Base-by-base conservation (phyloP, 2,113 vertebrate species). In the Cardinalis cardinalis region DNA sequence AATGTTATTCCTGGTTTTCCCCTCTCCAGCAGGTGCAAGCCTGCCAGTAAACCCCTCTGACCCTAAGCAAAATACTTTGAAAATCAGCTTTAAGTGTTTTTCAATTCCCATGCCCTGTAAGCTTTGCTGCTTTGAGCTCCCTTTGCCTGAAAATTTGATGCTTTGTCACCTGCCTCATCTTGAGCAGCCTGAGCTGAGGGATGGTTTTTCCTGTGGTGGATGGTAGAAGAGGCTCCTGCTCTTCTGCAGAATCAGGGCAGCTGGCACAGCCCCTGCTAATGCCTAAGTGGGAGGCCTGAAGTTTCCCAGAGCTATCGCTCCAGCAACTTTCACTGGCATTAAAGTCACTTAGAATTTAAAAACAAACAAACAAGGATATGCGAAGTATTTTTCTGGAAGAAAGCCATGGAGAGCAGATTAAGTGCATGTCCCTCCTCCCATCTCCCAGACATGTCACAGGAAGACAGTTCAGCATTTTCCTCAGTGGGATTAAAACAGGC, bases 321-420 rank as follows among this genome's bases (percentile, higher is more conserved):
- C 77, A 88, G 88, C 61, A 71, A 75, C 92, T 94, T 94, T 94
- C 92, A 88, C 86, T 20, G 2, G 52, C 75, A 95, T 71, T 90
- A 93, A 94, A 95, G 75, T 94, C 53, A 48, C 83, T 93, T 87
- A 78, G 38, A 61, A 94, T 81, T 92, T 72, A 58, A 93, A 93
- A 91, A 78, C 94, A 95, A 95, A 95, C 79, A 95, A 96, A 95
- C 90, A 92, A 75, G 88, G 84, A 84, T 51, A 87, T 84, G 66
- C 75, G 88, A 82, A 86, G 59, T 65, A 76, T 92, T 94, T 95
- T 93, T 91, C 77, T 90, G 93, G 94, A 95, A 72, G 70, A 81
- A 82, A 78, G 94, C 92, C 92, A 93, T 0, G 1, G 63, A 69
- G 72, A 82, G 38, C 77, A 78, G 49, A 68, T 82, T 24, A 87